These are phyloP conservation scores for Microdon myrmicae DNA, from an alignment of 2,888 invertebrate species.

Conservation along the genomic window DNA sequence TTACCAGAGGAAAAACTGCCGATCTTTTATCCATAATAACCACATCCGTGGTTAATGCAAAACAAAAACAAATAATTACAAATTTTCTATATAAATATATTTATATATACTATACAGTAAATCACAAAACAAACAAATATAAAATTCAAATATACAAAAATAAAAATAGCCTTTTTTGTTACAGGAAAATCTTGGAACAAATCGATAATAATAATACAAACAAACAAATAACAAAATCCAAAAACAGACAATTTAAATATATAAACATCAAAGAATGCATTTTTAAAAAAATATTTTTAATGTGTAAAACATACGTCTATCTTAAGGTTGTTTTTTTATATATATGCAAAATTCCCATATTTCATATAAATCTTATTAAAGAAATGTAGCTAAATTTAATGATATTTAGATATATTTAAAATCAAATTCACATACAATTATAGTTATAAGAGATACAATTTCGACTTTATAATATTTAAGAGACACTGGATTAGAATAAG, in stretches of 20 bases:
- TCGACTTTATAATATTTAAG: slow-evolving; percentile 32
- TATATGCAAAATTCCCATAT: slow-evolving; percentile 29
- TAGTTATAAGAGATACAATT: slow-evolving; percentile 31
- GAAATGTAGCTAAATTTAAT: slow-evolving; percentile 7
- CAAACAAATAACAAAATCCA: neutral
- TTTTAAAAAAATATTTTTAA: slow-evolving; percentile 1
- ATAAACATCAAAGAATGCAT: slow-evolving; percentile 7
- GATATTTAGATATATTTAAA: slow-evolving; percentile 2
- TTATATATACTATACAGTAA: slow-evolving; percentile 37
- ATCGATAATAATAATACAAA: slow-evolving; percentile 6
- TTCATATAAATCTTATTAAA: slow-evolving; percentile 10
- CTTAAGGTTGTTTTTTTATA: slow-evolving; percentile 42
- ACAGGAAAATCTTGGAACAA: slow-evolving; percentile 13
- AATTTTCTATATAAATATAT: slow-evolving; percentile 38
- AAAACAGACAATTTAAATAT: slow-evolving; percentile 1
- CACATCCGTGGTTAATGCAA: slow-evolving; percentile 27
- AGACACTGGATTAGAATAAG: slow-evolving; percentile 1
- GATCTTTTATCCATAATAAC: slow-evolving; percentile 36
- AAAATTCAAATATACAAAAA: slow-evolving; percentile 35
- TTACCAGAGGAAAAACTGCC: slow-evolving; percentile 50
- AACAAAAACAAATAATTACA: slow-evolving; percentile 29
- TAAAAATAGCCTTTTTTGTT: slow-evolving; percentile 30
- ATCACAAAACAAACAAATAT: slow-evolving; percentile 16
- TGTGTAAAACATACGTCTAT: slow-evolving; percentile 16
- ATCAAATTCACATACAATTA: slow-evolving; percentile 19